These are phyloP conservation scores for Nemurella pictetii DNA, from an alignment of 2,888 invertebrate genomes.

Conservation along the genomic window DNA sequence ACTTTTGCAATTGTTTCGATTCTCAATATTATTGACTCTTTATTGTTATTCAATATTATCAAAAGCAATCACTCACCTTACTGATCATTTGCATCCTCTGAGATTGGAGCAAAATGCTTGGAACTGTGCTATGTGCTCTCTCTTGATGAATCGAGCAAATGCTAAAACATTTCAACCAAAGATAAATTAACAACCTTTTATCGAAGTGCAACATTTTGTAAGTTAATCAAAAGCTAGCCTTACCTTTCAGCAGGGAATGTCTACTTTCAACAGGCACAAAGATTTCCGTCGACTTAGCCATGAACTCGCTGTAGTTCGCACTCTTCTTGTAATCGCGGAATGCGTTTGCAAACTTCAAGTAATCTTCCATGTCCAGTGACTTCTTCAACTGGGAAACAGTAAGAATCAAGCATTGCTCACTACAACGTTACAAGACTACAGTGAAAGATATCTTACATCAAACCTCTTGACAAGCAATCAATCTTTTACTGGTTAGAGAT, in stretches of 20 bases:
- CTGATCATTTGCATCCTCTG: constrained; percentile 6
- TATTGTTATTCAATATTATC: too few relatives aligned
- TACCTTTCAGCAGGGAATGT: constrained; percentile 9
- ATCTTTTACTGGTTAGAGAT: too few relatives aligned
- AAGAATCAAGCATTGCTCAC: too few relatives aligned
- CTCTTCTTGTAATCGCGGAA: constrained; percentile 16
- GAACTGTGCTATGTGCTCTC: background rate
- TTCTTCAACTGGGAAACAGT: constrained; percentile 20
- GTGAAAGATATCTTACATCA: too few relatives aligned
- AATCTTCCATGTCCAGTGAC: constrained; percentile 15
- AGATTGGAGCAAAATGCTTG: background rate
- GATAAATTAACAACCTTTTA: background rate
- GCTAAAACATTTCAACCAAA: background rate
- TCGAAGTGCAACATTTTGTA: background rate
- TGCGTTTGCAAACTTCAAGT: constrained; percentile 18
- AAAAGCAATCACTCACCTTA: too few relatives aligned
- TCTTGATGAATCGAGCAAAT: constrained; percentile 19
- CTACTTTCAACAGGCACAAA: background rate
- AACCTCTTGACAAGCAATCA: too few relatives aligned
- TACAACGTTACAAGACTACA: too few relatives aligned
- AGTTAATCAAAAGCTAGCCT: background rate
- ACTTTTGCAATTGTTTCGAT: too few relatives aligned
- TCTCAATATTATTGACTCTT: too few relatives aligned
- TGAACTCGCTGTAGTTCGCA: constrained; percentile 1
- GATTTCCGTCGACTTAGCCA: constrained; percentile 13